These are phyloP conservation scores for Globicephala melas DNA, from an alignment of 2,113 vertebrate genomes.

Conservation along the genomic window DNA sequence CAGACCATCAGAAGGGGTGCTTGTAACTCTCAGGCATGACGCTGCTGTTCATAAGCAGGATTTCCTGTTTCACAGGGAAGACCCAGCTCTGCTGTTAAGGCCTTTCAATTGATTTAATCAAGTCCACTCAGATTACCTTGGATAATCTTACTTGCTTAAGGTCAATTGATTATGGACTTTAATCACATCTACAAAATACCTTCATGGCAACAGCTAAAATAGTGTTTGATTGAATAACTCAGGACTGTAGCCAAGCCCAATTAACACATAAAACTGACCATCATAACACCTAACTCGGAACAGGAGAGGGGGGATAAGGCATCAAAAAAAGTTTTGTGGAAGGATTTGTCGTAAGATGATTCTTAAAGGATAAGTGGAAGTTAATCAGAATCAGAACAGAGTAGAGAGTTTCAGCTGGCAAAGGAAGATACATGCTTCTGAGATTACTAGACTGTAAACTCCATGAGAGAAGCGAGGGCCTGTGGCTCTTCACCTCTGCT, in stretches of 20 bases:
- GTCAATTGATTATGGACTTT: background rate
- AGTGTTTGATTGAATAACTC: background rate
- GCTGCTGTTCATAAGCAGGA: background rate
- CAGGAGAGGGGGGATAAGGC: background rate
- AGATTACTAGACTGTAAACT: background rate
- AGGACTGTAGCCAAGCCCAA: background rate
- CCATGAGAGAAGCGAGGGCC: background rate
- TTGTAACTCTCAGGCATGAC: background rate
- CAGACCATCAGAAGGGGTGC: fast-evolving
- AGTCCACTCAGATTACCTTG: background rate
- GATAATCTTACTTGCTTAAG: background rate
- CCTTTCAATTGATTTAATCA: background rate
- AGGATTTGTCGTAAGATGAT: background rate
- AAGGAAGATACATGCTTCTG: background rate
- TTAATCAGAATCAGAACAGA: background rate
- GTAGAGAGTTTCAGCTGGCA: background rate
- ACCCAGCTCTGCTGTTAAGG: background rate
- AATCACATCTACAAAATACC: background rate
- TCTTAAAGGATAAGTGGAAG: background rate
- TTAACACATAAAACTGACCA: background rate
- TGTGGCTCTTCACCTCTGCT: background rate
- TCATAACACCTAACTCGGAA: background rate
- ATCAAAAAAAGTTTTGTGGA: background rate
- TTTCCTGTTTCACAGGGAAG: background rate
- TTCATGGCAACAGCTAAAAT: background rate